Conservation (phyloP, 1,140 invertebrate species). For the Papilio dardanus region DNA sequence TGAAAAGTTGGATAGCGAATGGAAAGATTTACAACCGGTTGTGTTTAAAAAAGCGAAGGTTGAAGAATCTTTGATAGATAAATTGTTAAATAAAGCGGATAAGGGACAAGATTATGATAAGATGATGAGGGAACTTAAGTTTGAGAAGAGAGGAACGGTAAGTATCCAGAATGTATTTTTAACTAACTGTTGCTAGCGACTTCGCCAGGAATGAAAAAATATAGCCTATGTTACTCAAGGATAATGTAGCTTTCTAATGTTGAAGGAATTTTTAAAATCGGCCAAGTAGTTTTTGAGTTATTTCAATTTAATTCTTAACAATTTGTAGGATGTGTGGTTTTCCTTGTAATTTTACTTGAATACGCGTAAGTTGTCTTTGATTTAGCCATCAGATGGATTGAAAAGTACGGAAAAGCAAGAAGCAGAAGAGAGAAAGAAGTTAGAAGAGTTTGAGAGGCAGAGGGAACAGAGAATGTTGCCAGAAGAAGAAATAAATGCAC, state of each 20-base stretch:
- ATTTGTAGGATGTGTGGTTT: too few species aligned
- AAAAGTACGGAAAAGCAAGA: conserved; percentile 93
- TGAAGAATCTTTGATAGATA: conserved; percentile 73
- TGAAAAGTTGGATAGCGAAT: conserved; percentile 93
- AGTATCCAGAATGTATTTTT: conserved; percentile 46
- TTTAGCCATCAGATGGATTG: conserved; percentile 87
- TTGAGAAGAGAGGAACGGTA: conserved; percentile 91
- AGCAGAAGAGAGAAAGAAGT: conserved; percentile 89
- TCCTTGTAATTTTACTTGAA: too few species aligned
- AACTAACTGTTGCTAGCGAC: too few species aligned
- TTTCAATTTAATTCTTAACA: background rate
- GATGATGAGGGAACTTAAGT: conserved; percentile 90
- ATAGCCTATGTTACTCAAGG: too few species aligned
- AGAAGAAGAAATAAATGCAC: conserved; percentile 68
- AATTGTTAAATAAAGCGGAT: conserved; percentile 68
- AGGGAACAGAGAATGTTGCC: conserved; percentile 90
- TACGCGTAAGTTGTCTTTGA: too few species aligned
- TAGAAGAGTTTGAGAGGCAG: conserved; percentile 92
- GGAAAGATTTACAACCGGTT: conserved; percentile 89
- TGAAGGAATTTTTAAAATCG: background rate
- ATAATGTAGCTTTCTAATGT: too few species aligned
- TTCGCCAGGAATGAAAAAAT: too few species aligned
- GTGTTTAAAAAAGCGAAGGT: conserved; percentile 78
- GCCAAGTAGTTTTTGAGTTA: too few species aligned
- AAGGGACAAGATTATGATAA: conserved; percentile 92